Base-by-base conservation (phyloP, 2,888 invertebrate genomes). In the Heliconius aoede region DNA sequence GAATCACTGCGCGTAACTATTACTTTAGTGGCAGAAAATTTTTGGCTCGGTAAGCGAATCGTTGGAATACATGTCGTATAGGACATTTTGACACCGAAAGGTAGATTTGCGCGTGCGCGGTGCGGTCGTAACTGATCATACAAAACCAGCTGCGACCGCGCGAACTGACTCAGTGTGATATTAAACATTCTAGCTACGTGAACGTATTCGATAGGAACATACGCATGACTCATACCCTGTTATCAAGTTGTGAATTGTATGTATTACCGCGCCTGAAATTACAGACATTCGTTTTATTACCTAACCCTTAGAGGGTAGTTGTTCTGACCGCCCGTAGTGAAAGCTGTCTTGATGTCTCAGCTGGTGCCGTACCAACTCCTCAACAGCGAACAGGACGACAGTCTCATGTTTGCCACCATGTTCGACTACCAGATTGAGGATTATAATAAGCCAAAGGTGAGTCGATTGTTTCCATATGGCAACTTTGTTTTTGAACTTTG, bases 261-360 rank as follows among this genome's bases (percentile, higher is more conserved):
- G 85, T 85, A 83, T 85, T 87, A 85, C 84, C 83, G 83, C 85
- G 83, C 80, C 85, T 87, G 81, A 83, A 85, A 84, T 89, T 89
- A 86, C 83, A 84, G 87, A 88, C 84, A 87, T 84, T 82, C 83
- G 86, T 86, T 87, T 83, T 84, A 84, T 85, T 84, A 84, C 83
- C 79, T 82, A 81, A 79, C 85, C 85, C 84, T 85, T 80, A 80
- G 89, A 88, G 91, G 85, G 77, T 79, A 74, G 85, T 89, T 90
- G 81, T 86, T 89, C 88, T 85, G 88, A 86, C 88, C 86, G 81
- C 87, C 87, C 74, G 83, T 88, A 85, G 89, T 89, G 89, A 88
- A 92, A 88, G 85, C 85, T 85, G 86, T 86, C 93, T 95, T 94
- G 92, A 95, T 95, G 95, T 95, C 95, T 93, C 95, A 95, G 93